Evolutionary conservation across 2,113 vertebrate genomes (phyloP).

Genomic region (Chaetorhynchus papuensis): DNA sequence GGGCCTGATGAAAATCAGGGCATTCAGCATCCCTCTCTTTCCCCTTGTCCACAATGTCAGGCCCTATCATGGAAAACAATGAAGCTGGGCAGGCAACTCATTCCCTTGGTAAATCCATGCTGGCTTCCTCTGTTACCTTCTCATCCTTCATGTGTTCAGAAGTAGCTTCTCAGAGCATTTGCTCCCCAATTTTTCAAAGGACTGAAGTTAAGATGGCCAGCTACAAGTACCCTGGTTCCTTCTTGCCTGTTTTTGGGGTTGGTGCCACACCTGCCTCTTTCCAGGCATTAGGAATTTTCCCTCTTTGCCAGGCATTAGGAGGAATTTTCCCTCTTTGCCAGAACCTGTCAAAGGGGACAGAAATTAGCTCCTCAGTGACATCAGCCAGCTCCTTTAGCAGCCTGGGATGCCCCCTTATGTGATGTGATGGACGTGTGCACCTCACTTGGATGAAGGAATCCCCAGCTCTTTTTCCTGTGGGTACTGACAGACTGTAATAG

Average conservation of each 20-base stretch:
- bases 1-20: neutral
- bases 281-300: neutral
- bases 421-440: neutral
- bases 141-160: neutral
- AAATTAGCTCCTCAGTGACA: neutral
- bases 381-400: neutral
- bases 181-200: neutral
- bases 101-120: neutral
- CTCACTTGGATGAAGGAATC: neutral
- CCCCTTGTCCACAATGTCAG: neutral
- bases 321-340: neutral
- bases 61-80: neutral
- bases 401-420: accelerated
- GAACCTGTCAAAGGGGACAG: neutral
- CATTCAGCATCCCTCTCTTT: neutral
- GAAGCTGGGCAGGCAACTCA: neutral
- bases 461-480: neutral
- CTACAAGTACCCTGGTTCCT: neutral
- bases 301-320: too few relatives aligned
- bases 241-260: neutral
- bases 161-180: neutral
- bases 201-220: neutral
- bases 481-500: neutral
- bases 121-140: neutral
- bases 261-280: neutral